Conservation (phyloP, 92 coral and sea anemone species). For the Parazoanthus swiftii region DNA sequence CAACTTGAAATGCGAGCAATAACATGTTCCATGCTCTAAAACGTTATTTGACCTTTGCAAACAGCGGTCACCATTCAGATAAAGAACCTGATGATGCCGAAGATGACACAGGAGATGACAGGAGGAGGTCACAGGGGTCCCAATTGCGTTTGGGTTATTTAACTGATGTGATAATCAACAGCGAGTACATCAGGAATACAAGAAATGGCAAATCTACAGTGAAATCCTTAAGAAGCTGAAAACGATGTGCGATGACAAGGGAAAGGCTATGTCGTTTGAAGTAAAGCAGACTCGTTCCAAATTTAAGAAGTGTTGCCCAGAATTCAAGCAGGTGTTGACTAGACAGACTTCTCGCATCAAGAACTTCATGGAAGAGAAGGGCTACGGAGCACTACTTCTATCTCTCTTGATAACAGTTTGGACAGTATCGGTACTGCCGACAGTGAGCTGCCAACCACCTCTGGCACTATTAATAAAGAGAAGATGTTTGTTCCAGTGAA, state of each 20-base stretch:
- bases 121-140: conserved; percentile 24
- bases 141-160: conserved; percentile 2
- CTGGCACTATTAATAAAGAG: conserved; percentile 6
- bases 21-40: conserved; percentile 3
- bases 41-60: conserved; percentile 14
- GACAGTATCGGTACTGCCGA: conserved; percentile 11
- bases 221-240: conserved; percentile 22
- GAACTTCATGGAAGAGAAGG: conserved; percentile 43
- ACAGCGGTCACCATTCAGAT: conserved; percentile 1
- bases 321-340: conserved; percentile 44
- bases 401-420: not conserved
- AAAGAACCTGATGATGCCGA: not conserved
- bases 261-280: conserved; percentile 30
- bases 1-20: conserved; percentile 30
- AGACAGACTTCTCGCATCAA: conserved; percentile 43
- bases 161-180: conserved; percentile 19
- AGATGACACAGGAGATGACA: not conserved
- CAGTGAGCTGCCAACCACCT: conserved; percentile 17
- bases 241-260: conserved; percentile 9
- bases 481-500: conserved; percentile 21
- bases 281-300: conserved; percentile 44
- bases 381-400: conserved; percentile 22
- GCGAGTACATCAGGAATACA: conserved; percentile 24
- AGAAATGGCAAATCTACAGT: conserved; percentile 38
- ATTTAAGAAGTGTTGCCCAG: conserved; percentile 36